Evolutionary conservation across 2,888 invertebrate genomes (phyloP).

Genomic region (Rotaria macrura): DNA sequence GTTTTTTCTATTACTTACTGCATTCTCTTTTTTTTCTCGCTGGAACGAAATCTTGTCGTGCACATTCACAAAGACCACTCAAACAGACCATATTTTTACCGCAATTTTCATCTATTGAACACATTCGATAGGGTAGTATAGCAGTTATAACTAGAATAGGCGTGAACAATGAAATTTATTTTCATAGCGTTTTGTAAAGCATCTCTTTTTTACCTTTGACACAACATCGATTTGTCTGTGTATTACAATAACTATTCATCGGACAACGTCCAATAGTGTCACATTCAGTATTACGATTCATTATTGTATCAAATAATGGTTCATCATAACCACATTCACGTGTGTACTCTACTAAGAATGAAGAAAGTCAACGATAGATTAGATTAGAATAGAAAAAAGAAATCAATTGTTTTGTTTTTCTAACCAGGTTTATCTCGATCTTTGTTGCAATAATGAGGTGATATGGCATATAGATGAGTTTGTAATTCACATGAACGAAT

Average conservation of each 20-base stretch:
- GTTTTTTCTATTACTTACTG: neutral
- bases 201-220: neutral
- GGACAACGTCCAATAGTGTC: slow-evolving; percentile 3
- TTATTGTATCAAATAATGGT: neutral
- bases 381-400: neutral
- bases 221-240: neutral
- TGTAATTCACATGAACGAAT: slow-evolving; percentile 20
- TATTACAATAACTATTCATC: neutral
- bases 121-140: neutral
- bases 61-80: slow-evolving; percentile 18
- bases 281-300: neutral
- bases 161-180: too few species aligned
- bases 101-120: neutral
- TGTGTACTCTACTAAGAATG: neutral
- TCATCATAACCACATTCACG: slow-evolving; percentile 5
- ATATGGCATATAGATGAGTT: neutral
- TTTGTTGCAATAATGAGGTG: neutral
- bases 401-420: too few species aligned
- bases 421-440: neutral
- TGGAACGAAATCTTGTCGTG: neutral
- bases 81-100: slow-evolving; percentile 13
- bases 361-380: neutral
- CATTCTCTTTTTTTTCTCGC: slow-evolving; percentile 17
- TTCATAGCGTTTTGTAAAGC: neutral
- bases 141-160: neutral